phyloP scores from a whole-genome alignment of 2,797 vertebrate genomes.

The Pangasius macronema region DNA sequence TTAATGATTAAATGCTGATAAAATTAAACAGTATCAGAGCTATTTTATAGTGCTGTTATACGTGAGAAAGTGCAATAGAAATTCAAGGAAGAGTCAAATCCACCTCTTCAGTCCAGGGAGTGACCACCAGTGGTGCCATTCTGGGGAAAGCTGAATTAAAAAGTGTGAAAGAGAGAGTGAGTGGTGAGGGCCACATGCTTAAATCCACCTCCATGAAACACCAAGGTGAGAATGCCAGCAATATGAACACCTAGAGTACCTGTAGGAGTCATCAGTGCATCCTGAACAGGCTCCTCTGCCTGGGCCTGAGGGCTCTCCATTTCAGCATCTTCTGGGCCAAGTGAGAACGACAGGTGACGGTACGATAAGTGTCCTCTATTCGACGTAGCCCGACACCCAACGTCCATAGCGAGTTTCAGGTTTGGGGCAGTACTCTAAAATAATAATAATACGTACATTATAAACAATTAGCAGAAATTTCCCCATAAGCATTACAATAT shows the following conservation, averaged over 20 bases:
- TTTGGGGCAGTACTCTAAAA: no score
- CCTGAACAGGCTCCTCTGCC: conserved; percentile 45
- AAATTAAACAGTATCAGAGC: background rate
- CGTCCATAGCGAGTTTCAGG: no score
- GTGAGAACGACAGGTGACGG: no score
- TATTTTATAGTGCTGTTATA: background rate
- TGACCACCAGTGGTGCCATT: conserved; percentile 55
- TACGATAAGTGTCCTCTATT: no score
- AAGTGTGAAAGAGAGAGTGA: conserved; percentile 49
- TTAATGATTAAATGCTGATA: background rate
- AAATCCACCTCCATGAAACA: conserved; percentile 22
- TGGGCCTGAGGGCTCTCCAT: conserved; percentile 71
- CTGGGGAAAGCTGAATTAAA: conserved; percentile 61
- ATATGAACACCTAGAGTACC: conserved; percentile 5
- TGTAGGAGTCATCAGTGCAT: conserved; percentile 53
- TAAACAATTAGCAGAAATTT: background rate
- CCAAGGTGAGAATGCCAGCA: background rate
- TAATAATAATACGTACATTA: background rate
- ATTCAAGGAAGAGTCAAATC: conserved; percentile 31
- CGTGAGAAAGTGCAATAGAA: conserved; percentile 8
- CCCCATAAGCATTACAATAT: background rate
- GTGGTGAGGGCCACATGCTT: conserved; percentile 10
- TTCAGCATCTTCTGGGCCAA: conserved; percentile 64
- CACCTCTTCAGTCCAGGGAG: conserved; percentile 68
- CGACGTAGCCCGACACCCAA: no score